Percentiles rank a stretch among this genome's conserved stretches.
phyloP scores from a whole-genome alignment of 2,113 vertebrate genomes.

The Labeo rohita region DNA sequence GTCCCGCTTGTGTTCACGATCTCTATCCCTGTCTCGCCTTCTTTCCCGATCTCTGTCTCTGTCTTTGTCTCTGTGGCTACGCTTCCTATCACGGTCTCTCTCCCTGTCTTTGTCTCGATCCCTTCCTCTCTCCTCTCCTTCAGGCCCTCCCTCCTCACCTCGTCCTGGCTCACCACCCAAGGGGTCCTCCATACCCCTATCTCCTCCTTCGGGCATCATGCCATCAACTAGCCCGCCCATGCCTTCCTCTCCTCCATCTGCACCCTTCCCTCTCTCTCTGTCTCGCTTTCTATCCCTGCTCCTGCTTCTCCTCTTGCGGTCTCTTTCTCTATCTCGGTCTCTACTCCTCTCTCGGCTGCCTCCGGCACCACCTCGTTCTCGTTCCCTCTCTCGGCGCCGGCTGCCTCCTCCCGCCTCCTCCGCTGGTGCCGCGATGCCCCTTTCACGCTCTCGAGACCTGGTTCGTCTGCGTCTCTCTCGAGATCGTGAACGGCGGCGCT shows the following conservation, averaged over 20 bases:
- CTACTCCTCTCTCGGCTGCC: slow-evolving; percentile 73
- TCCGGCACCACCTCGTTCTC: slow-evolving; percentile 61
- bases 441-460: slow-evolving; percentile 79
- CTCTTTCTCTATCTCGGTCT: slow-evolving; percentile 68
- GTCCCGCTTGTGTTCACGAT: slow-evolving; percentile 79
- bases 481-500: slow-evolving; percentile 82
- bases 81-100: slow-evolving; percentile 70
- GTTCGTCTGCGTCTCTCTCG: slow-evolving; percentile 81
- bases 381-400: slow-evolving; percentile 70
- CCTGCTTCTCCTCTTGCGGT: slow-evolving; percentile 75
- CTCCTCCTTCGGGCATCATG: slow-evolving; percentile 59
- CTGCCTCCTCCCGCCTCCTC: slow-evolving; percentile 51
- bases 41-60: slow-evolving; percentile 72
- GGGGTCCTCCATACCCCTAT: slow-evolving; percentile 59
- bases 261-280: slow-evolving; percentile 77
- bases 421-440: slow-evolving; percentile 39
- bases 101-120: slow-evolving; percentile 74
- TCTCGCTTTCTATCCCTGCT: slow-evolving; percentile 80
- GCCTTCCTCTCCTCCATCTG: slow-evolving; percentile 74
- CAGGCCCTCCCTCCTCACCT: slow-evolving; percentile 77
- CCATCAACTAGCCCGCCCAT: slow-evolving; percentile 58
- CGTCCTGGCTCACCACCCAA: slow-evolving; percentile 59
- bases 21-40: slow-evolving; percentile 80
- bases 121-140: slow-evolving; percentile 73
- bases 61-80: slow-evolving; percentile 75